Evolutionary conservation across 1,140 invertebrate genomes (phyloP).

Genomic region (Rhynchophorus ferrugineus): DNA sequence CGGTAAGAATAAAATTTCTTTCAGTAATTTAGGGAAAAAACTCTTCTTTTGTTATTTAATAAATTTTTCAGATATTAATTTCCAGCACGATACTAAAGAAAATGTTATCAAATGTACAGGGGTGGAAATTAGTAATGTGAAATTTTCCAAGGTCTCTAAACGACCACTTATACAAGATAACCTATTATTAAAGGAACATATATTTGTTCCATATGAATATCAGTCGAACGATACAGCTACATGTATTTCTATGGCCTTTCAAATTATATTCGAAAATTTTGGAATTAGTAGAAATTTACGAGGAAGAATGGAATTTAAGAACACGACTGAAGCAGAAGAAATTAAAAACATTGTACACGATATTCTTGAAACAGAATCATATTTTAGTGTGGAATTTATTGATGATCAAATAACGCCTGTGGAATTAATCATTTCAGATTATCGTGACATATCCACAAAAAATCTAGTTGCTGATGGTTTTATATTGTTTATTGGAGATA

Average conservation of each 20-base stretch:
- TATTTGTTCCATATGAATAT: constrained; percentile 68
- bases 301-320: too few species aligned
- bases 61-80: constrained; percentile 6
- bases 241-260: constrained; percentile 52
- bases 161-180: constrained; percentile 63
- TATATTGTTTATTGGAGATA: constrained; percentile 3
- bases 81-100: too few species aligned
- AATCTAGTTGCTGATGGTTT: constrained; percentile 5
- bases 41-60: too few species aligned
- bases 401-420: neutral
- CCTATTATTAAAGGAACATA: constrained; percentile 73
- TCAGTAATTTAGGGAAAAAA: neutral
- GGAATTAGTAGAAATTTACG: constrained; percentile 71
- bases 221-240: constrained; percentile 49
- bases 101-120: constrained; percentile 73
- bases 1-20: constrained; percentile 1
- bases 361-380: constrained; percentile 57
- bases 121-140: constrained; percentile 81
- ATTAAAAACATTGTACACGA: constrained; percentile 48
- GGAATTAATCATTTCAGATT: constrained; percentile 1
- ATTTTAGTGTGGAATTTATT: constrained; percentile 61
- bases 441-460: neutral
- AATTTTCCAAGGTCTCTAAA: constrained; percentile 77
- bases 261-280: constrained; percentile 78
- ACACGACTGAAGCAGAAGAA: constrained; percentile 53